These are phyloP conservation scores for Erpobdella octoculata DNA, from an alignment of 2,888 invertebrate genomes.

Conservation along the genomic window DNA sequence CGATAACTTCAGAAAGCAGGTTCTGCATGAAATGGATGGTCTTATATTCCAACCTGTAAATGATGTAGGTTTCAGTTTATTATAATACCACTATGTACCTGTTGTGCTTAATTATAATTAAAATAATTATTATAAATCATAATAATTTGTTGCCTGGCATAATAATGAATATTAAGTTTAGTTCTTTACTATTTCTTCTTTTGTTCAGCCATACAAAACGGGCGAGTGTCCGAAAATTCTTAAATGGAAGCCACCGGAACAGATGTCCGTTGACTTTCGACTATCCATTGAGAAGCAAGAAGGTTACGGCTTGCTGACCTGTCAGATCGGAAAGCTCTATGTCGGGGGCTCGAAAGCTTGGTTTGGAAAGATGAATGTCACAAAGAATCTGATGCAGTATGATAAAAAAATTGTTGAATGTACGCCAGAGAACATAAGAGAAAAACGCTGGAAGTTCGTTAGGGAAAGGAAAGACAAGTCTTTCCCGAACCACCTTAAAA, in stretches of 20 bases:
- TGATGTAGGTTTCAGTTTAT: too few relatives aligned
- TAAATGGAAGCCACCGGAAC: slow-evolving; percentile 93
- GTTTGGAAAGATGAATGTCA: slow-evolving; percentile 48
- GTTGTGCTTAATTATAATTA: too few relatives aligned
- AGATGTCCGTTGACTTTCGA: slow-evolving; percentile 92
- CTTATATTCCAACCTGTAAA: slow-evolving; percentile 86
- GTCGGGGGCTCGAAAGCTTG: slow-evolving; percentile 58
- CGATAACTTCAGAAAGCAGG: slow-evolving; percentile 73
- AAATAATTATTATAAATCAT: too few relatives aligned
- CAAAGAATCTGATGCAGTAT: slow-evolving; percentile 53
- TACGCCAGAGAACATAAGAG: slow-evolving; percentile 64
- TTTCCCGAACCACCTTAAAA: slow-evolving; percentile 77
- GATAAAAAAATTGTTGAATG: slow-evolving; percentile 95
- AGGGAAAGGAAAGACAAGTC: slow-evolving; percentile 92
- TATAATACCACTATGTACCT: too few relatives aligned
- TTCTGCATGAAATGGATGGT: slow-evolving; percentile 92
- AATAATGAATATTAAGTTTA: too few relatives aligned
- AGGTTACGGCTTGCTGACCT: slow-evolving; percentile 49
- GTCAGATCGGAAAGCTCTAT: slow-evolving; percentile 62
- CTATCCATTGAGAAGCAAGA: slow-evolving; percentile 67
- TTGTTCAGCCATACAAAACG: slow-evolving; percentile 69
- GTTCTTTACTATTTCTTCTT: too few relatives aligned
- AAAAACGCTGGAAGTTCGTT: slow-evolving; percentile 82
- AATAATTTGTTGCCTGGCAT: too few relatives aligned
- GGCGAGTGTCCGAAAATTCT: slow-evolving; percentile 77